These are phyloP conservation scores for Mobula hypostoma DNA, from an alignment of 2,113 vertebrate species.

Conservation along the genomic window DNA sequence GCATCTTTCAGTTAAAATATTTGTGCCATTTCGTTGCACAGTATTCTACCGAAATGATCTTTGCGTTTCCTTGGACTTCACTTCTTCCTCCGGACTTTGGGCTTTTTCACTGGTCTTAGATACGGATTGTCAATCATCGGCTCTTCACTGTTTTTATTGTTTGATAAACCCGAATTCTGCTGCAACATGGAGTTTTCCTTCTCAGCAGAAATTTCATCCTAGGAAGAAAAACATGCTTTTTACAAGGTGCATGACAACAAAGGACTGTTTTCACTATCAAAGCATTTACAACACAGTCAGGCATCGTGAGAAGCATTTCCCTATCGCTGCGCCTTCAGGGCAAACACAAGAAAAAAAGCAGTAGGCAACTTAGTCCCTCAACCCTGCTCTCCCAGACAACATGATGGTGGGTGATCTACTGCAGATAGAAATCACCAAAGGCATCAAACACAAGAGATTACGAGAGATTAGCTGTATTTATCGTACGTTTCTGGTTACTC, in stretches of 20 bases:
- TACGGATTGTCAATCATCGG: constrained; percentile 93
- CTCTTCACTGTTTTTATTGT: constrained; percentile 75
- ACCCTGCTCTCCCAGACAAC: too few species aligned
- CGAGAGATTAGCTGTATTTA: too few species aligned
- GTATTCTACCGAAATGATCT: constrained; percentile 4
- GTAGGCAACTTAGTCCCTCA: too few species aligned
- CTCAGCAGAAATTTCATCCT: constrained; percentile 83
- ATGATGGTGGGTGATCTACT: too few species aligned
- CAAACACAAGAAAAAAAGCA: background rate
- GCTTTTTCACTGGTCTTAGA: constrained; percentile 91
- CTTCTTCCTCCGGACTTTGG: constrained; percentile 96
- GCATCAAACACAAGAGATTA: too few species aligned
- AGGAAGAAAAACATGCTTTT: constrained; percentile 30
- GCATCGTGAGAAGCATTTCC: background rate
- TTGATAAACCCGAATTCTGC: constrained; percentile 63
- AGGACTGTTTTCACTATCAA: background rate
- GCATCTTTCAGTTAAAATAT: constrained; percentile 12
- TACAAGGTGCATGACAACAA: background rate
- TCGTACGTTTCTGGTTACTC: too few species aligned
- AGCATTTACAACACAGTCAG: background rate
- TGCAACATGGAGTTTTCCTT: constrained; percentile 89
- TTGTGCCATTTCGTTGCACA: background rate
- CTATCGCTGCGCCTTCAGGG: background rate
- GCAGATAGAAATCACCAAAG: too few species aligned
- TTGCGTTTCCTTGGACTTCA: constrained; percentile 50